Evolutionary conservation across 2,888 invertebrate genomes (phyloP).

Genomic region (Lacanobia wlatinum): DNA sequence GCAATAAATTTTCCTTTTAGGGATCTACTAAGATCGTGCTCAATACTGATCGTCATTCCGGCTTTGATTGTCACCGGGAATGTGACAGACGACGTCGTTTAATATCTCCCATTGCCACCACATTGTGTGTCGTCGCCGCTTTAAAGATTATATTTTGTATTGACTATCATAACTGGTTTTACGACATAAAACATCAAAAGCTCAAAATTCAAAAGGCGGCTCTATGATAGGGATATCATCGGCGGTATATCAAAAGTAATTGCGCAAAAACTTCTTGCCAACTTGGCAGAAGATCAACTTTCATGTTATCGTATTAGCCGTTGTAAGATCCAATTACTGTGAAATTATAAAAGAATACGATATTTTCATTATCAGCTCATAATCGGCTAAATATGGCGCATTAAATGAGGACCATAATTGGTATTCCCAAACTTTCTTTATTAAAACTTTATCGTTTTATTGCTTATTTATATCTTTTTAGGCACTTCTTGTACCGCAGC

Average conservation of each 20-base stretch:
- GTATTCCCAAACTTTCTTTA: neutral
- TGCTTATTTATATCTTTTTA: neutral
- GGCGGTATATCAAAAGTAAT: neutral
- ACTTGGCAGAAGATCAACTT: neutral
- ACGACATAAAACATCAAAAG: slow-evolving; percentile 15
- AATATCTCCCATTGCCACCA: slow-evolving; percentile 12
- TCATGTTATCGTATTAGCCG: neutral
- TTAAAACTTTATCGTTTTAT: neutral
- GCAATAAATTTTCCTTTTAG: neutral
- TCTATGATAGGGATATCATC: no score
- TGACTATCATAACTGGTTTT: slow-evolving; percentile 15
- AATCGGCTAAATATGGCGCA: neutral
- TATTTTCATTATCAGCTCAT: slow-evolving; percentile 13
- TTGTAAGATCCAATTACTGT: neutral
- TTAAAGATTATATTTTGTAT: slow-evolving; percentile 13
- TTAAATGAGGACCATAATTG: neutral
- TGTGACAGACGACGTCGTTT: neutral
- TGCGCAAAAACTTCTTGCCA: neutral
- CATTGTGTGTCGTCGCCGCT: neutral
- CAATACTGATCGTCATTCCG: slow-evolving; percentile 7
- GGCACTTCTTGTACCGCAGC: neutral
- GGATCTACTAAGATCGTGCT: no score
- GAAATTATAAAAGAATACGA: neutral
- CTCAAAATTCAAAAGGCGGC: neutral
- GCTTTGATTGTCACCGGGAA: slow-evolving; percentile 1